Evolutionary conservation across 2,888 invertebrate genomes (phyloP).

Genomic region (Pasiphila rectangulata): DNA sequence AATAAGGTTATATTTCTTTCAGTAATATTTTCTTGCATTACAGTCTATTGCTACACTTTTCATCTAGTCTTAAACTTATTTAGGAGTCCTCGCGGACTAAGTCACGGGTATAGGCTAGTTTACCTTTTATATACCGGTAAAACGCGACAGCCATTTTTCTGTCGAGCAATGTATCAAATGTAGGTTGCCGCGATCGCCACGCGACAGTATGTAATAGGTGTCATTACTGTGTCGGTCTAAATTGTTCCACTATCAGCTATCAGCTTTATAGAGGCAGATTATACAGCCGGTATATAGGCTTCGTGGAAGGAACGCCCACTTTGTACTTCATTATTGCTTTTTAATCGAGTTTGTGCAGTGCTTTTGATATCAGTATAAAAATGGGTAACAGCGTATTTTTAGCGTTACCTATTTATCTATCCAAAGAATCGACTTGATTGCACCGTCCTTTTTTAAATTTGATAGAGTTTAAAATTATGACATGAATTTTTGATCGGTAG

Average conservation of each 20-base stretch:
- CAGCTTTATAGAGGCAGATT: constrained; percentile 77
- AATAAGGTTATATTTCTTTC: too few relatives aligned
- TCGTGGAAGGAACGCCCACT: constrained; percentile 43
- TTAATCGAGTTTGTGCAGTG: constrained; percentile 43
- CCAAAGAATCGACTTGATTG: too few relatives aligned
- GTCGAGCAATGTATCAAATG: constrained; percentile 45
- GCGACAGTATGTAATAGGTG: constrained; percentile 78
- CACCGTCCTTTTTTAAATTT: too few relatives aligned
- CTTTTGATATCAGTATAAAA: constrained; percentile 4
- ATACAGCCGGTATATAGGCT: constrained; percentile 62
- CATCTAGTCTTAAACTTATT: too few relatives aligned
- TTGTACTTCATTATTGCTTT: constrained; percentile 46
- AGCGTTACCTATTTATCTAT: too few relatives aligned
- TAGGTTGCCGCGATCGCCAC: constrained; percentile 57
- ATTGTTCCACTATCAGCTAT: constrained; percentile 79
- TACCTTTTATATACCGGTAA: constrained; percentile 2
- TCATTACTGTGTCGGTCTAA: constrained; percentile 78
- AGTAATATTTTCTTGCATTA: too few relatives aligned
- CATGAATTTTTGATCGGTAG: too few relatives aligned
- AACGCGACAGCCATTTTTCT: constrained; percentile 20
- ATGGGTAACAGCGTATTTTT: too few relatives aligned
- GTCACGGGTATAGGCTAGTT: not conserved
- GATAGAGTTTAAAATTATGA: too few relatives aligned
- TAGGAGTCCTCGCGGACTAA: too few relatives aligned
- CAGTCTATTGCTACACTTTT: too few relatives aligned